phyloP scores from a whole-genome alignment of 1,140 invertebrate genomes.

The Heliconius hewitsoni region DNA sequence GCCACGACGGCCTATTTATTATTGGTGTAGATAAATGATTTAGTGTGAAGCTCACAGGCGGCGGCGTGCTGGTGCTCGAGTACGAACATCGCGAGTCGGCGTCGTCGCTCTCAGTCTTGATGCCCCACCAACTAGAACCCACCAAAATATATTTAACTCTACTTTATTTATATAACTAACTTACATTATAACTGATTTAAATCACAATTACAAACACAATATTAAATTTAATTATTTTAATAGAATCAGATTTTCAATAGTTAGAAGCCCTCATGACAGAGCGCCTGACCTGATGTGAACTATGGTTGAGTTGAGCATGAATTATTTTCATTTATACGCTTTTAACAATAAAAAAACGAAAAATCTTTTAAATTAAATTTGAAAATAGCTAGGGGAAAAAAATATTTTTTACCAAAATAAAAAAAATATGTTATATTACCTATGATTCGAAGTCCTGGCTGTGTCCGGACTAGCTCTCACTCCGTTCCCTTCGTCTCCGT shows the following conservation, averaged over 20 bases:
- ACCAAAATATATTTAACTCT: background rate
- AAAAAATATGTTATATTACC: slow-evolving; percentile 41
- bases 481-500: slow-evolving; percentile 59
- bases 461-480: slow-evolving; percentile 65
- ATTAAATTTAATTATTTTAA: no score
- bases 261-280: no score
- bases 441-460: slow-evolving; percentile 59
- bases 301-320: no score
- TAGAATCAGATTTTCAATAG: no score
- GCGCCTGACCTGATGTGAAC: no score
- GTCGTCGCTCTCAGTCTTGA: slow-evolving; percentile 85
- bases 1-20: no score
- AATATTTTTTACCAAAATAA: background rate
- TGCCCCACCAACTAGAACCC: slow-evolving; percentile 75
- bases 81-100: slow-evolving; percentile 88
- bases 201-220: no score
- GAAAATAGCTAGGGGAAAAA: background rate
- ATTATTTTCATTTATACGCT: no score
- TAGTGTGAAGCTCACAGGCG: slow-evolving; percentile 54
- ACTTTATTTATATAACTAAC: no score
- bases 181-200: no score
- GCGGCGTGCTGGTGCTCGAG: slow-evolving; percentile 87
- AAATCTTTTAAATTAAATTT: no score
- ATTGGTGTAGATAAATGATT: no score
- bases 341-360: background rate